Evolutionary conservation across 2,113 vertebrate genomes (phyloP), one percentile per base, ranked within the genome.

Genomic region (Geothlypis trichas): DNA sequence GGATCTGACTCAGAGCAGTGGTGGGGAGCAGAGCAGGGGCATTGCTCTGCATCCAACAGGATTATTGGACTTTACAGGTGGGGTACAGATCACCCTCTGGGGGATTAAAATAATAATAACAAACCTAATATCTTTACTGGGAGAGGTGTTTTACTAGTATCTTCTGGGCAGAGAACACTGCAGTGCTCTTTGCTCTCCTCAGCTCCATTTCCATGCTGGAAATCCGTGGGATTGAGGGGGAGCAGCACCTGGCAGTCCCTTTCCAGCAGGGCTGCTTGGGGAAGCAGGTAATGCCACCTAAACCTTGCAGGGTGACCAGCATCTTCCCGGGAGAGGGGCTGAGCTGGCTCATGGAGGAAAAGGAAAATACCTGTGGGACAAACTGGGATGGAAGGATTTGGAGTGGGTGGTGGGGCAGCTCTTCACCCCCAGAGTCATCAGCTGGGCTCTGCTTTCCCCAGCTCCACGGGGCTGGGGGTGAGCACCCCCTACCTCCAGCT

Each of bases 341-440:
- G 58, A 30, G 3, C 81, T 47, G 81, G 44, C 67, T 41, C 4
- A 1, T 5, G 39, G 72, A 27, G 3, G 11, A 8, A 28, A n/a
- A 74, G 33, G 51, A 31, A 33, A 69, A 54, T 0, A 3, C 10
- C 55, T 13, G 22, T 0, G 2, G 66, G 46, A 58, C 23, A 13
- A 1, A 1, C 13, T 0, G 9, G 33, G 49, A 10, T 3, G 9
- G 37, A 37, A 69, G 16, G 20, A 15, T 0, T 78, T 49, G 20
- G 33, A n/a, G 37, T 0, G 5, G 8, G 9, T 3, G 1, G 3
- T 41, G 23, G 30, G 41, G 15, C 46, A 84, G 47, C 57, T 74
- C 54, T 51, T 35, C 6, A 2, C 22, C 47, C 15, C 24, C 47
- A 15, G 27, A 19, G 5, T 49, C 28, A 14, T 63, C 49, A 71